A percentile compares a stretch with the other conserved stretches of the same genome.
phyloP scores from a whole-genome alignment of 2,888 invertebrate genomes.

The Tanypteryx hageni region DNA sequence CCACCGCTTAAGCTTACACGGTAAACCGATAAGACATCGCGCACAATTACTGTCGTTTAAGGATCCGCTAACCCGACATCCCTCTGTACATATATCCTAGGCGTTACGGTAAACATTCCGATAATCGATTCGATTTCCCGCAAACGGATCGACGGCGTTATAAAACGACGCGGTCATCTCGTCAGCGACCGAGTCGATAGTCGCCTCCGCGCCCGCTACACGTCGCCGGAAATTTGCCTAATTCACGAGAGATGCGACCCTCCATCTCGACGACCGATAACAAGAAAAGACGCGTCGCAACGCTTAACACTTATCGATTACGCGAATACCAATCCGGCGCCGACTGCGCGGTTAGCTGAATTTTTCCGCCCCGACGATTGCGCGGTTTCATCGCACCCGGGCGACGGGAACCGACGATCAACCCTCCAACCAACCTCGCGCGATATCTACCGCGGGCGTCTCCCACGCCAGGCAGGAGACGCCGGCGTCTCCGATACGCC shows the following conservation, averaged over 20 bases:
- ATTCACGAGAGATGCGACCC: too few species aligned
- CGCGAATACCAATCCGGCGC: neutral
- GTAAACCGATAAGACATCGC: too few species aligned
- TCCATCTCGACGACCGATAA: too few species aligned
- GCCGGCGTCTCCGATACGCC: neutral
- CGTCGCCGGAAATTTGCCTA: too few species aligned
- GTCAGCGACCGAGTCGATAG: neutral
- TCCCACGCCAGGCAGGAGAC: neutral
- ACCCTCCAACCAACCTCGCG: too few species aligned
- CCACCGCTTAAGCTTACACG: neutral
- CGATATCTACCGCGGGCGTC: too few species aligned
- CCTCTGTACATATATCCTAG: too few species aligned
- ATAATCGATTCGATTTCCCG: neutral
- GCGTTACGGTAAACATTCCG: too few species aligned
- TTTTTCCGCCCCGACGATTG: neutral
- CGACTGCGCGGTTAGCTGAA: neutral
- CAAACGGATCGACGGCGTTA: neutral
- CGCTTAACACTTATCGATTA: neutral
- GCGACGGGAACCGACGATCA: neutral
- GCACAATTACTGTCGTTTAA: too few species aligned
- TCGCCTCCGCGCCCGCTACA: too few species aligned
- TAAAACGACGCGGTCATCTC: constrained; percentile 22
- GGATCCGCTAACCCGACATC: too few species aligned
- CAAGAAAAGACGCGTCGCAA: neutral
- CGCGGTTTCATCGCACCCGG: neutral